Percentiles rank a stretch among this genome's conserved stretches.
These are phyloP conservation scores for Chalcosyrphus nemorum DNA, from an alignment of 2,888 invertebrate species.

Conservation along the genomic window DNA sequence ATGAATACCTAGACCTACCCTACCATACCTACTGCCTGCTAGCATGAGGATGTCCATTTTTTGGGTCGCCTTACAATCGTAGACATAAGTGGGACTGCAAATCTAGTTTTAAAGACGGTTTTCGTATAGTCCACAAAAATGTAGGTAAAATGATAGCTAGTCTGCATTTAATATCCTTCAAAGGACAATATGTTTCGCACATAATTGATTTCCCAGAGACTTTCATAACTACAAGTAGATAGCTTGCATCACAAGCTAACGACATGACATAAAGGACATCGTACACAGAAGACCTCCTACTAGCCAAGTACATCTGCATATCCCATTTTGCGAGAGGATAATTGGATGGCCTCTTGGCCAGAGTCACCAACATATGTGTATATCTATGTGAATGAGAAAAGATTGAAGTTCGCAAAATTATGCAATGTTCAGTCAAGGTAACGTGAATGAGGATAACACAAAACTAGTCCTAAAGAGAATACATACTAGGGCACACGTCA, in stretches of 20 bases:
- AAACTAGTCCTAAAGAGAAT: slow-evolving; percentile 4
- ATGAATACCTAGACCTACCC: no score
- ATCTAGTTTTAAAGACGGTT: no score
- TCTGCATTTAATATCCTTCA: no score
- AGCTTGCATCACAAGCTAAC: background rate
- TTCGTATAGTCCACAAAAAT: no score
- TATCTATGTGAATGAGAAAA: background rate
- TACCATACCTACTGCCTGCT: no score
- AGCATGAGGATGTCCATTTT: no score
- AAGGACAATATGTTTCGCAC: background rate
- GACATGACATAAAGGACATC: background rate
- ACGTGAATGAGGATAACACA: slow-evolving; percentile 14
- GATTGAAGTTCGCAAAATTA: background rate
- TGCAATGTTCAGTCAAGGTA: background rate
- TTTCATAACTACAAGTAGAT: background rate
- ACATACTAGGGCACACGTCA: slow-evolving; percentile 12
- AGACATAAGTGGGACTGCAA: no score
- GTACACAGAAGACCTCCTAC: background rate
- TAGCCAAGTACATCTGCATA: background rate
- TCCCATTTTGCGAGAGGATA: slow-evolving; percentile 11
- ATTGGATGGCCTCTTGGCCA: slow-evolving; percentile 14
- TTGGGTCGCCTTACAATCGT: no score
- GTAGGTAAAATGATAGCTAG: no score
- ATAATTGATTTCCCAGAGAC: background rate
- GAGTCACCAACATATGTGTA: background rate